Evolutionary conservation across 2,113 vertebrate genomes (phyloP), one percentile per base, ranked within the genome.

Genomic region (Dasyornis broadbenti): DNA sequence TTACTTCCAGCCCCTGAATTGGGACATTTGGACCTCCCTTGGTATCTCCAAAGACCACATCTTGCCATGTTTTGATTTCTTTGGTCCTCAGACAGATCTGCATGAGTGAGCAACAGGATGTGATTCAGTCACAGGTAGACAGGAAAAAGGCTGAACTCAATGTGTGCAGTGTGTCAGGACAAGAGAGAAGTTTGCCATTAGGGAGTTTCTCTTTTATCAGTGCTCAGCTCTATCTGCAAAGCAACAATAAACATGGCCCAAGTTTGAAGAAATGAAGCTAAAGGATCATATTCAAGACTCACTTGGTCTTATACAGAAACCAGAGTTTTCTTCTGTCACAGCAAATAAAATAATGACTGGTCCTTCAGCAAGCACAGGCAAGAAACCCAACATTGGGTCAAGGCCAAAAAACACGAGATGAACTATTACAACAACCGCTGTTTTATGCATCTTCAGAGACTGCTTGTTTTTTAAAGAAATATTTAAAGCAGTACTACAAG

Each of bases 361-460:
- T 60, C 66, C 66, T 77, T 69, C 87, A 63, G 47, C 86, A 91
- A 94, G 91, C 72, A 83, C 72, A 68, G 82, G 31, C 94, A 94
- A 90, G 90, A 76, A 87, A 50, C n/a, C 9, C 40, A 70, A 27
- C 20, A 3, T 9, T 88, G 61, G 79, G 44, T 53, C 45, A 72
- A 20, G 13, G 79, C 78, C 78, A 90, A 88, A 93, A 75, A 76
- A 83, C 3, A 49, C 78, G 27, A 71, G 15, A 60, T 75, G 22
- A 39, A 57, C 49, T 54, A 13, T 17, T 49, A 11, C 11, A 20
- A 69, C 49, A 82, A 94, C 22, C n/a, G 16, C 63, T 52, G 27
- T 1, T 90, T 57, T 28, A 92, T 47, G 66, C 69, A 75, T 78
- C 84, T 76, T 69, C 52, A 84, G 53, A 92, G 33, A 69, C 3